A percentile compares a stretch with the other conserved stretches of the same genome.
Conservation (phyloP, 2,113 vertebrate species). For the Dromiciops gliroides region DNA sequence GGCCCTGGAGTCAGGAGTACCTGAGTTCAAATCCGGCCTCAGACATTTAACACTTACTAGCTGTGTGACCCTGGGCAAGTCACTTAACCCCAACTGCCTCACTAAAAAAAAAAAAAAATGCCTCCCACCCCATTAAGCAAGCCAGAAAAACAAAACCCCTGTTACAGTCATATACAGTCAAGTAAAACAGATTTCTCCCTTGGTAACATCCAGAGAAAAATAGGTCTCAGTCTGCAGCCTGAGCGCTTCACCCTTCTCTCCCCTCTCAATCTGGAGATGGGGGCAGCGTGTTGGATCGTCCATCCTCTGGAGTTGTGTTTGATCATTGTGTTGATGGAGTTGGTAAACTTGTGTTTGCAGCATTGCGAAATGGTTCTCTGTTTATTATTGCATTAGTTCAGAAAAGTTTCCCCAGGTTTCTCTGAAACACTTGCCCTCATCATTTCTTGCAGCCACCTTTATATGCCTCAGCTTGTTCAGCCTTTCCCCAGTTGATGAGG, state of each 20-base stretch:
- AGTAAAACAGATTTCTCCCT: neutral
- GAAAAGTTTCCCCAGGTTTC: neutral
- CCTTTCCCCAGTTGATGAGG: neutral
- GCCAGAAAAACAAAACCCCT: neutral
- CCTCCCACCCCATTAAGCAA: neutral
- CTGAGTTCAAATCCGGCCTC: no score
- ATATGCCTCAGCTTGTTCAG: neutral
- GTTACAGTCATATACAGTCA: neutral
- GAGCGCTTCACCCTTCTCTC: neutral
- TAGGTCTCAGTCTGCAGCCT: neutral
- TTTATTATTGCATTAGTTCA: no score
- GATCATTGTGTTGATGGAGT: neutral
- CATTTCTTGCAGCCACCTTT: neutral
- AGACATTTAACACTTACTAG: no score
- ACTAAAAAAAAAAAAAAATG: no score
- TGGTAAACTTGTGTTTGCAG: neutral
- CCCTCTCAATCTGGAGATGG: neutral
- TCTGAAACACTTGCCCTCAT: neutral
- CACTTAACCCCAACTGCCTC: no score
- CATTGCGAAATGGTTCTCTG: neutral
- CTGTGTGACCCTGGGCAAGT: no score
- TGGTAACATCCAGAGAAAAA: neutral
- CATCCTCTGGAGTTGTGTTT: neutral
- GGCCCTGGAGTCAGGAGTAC: no score
- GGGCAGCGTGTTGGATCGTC: neutral